phyloP scores from a whole-genome alignment of 37 sponge, comb jelly and placozoan genomes.

The Spongia lamella region DNA sequence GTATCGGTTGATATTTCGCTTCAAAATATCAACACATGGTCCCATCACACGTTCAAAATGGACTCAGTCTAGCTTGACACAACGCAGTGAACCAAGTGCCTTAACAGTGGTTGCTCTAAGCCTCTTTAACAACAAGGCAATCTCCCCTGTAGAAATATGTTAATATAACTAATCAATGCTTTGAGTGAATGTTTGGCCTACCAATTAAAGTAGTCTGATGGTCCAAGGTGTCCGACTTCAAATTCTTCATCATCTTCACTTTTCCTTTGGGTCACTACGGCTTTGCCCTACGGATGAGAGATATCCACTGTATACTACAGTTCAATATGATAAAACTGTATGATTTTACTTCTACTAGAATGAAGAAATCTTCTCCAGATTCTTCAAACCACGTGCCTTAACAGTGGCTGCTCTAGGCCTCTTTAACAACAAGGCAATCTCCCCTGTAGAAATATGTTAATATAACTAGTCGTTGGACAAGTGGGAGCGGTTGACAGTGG shows the following conservation, averaged over 20 bases:
- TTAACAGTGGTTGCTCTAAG: slow-evolving; percentile 91
- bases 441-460: too few species aligned
- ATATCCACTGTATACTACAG: not conserved
- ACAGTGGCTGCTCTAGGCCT: slow-evolving; percentile 95
- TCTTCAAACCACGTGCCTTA: slow-evolving; percentile 78
- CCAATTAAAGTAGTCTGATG: slow-evolving; percentile 90
- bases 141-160: too few species aligned
- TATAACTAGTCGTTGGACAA: slow-evolving; percentile 89
- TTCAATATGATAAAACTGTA: not conserved
- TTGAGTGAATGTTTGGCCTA: too few species aligned
- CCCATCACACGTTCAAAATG: slow-evolving; percentile 94
- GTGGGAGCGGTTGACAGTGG: slow-evolving; percentile 95
- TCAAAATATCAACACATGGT: slow-evolving; percentile 87
- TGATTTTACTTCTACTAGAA: slow-evolving; percentile 85
- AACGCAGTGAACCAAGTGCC: slow-evolving; percentile 76
- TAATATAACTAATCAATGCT: too few species aligned
- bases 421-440: slow-evolving; percentile 89
- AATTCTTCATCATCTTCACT: slow-evolving; percentile 76
- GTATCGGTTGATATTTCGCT: slow-evolving; percentile 91
- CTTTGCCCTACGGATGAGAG: slow-evolving; percentile 53
- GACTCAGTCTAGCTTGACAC: slow-evolving; percentile 91
- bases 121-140: slow-evolving; percentile 90
- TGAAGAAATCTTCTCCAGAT: slow-evolving; percentile 92
- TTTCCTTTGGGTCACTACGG: slow-evolving; percentile 83
- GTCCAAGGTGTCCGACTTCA: slow-evolving; percentile 76